Evolutionary conservation across 2,888 invertebrate species (phyloP).

Genomic region (Autographa gamma): DNA sequence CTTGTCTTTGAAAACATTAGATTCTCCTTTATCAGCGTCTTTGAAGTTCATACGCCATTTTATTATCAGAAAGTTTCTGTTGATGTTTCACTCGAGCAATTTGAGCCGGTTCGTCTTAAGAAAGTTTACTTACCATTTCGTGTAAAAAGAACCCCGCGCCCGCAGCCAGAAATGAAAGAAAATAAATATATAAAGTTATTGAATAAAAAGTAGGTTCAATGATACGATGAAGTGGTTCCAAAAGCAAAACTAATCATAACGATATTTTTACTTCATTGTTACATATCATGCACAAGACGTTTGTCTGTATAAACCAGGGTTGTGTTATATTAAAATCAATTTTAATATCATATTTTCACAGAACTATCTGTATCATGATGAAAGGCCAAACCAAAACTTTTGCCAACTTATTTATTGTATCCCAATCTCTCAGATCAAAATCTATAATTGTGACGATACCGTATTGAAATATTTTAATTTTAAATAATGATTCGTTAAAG

Average conservation of each 20-base stretch:
- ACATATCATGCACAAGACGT: no score
- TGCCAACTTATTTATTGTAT: no score
- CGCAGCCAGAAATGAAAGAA: constrained; percentile 49
- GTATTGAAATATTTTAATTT: no score
- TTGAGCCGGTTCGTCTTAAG: constrained; percentile 67
- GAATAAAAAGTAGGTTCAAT: constrained; percentile 51
- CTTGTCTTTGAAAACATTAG: constrained; percentile 36
- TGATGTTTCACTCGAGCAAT: constrained; percentile 76
- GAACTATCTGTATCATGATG: no score
- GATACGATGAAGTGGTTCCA: constrained; percentile 27
- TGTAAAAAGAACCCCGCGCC: constrained; percentile 66
- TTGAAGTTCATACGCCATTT: constrained; percentile 71
- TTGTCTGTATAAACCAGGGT: no score
- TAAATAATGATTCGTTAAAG: no score
- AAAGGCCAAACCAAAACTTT: no score
- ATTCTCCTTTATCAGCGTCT: constrained; percentile 54
- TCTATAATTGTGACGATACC: no score
- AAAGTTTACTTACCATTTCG: constrained; percentile 79
- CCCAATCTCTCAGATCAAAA: no score
- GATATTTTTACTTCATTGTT: background rate
- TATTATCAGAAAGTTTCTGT: constrained; percentile 75
- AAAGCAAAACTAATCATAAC: constrained; percentile 31
- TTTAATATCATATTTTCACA: no score
- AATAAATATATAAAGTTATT: constrained; percentile 62
- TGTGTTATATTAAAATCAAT: no score